phyloP scores from a whole-genome alignment of 2,888 invertebrate species.

The Drosophila monieri region DNA sequence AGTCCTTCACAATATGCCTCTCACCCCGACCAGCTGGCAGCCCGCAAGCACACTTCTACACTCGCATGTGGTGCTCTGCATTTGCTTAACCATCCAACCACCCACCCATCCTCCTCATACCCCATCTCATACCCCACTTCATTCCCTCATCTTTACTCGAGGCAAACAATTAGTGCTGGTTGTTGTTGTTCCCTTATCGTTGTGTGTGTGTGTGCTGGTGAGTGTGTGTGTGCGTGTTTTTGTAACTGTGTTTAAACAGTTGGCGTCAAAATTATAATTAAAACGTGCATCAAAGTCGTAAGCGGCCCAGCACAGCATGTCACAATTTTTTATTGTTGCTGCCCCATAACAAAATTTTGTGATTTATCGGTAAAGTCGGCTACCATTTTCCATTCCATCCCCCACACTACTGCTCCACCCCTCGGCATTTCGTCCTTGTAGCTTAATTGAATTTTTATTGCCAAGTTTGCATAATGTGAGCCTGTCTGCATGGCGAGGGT shows the following conservation, averaged over 20 bases:
- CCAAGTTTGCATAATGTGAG: conserved; percentile 75
- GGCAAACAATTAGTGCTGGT: conserved; percentile 36
- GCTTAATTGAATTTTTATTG: conserved; percentile 79
- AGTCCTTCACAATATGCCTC: conserved; percentile 2
- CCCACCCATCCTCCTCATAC: not conserved
- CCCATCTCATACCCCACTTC: not conserved
- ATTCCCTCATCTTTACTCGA: conserved; percentile 10
- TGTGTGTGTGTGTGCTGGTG: conserved; percentile 27
- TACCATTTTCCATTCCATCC: conserved; percentile 6
- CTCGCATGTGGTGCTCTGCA: conserved; percentile 21
- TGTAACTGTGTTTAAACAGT: conserved; percentile 73
- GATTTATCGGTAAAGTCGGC: conserved; percentile 45
- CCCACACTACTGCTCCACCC: conserved; percentile 30
- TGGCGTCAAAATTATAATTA: conserved; percentile 81
- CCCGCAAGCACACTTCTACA: not conserved
- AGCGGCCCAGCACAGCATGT: conserved; percentile 66
- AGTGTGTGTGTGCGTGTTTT: conserved; percentile 25
- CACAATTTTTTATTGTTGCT: conserved; percentile 60
- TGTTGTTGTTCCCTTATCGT: conserved; percentile 49
- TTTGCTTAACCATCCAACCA: conserved; percentile 4
- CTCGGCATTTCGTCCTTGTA: conserved; percentile 74
- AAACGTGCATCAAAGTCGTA: conserved; percentile 80
- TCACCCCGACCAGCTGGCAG: not conserved
- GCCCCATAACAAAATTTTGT: conserved; percentile 37
- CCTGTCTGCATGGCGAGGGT: conserved; percentile 10